Conservation (phyloP, 2,797 vertebrate genomes). For the Thunnus albacares region DNA sequence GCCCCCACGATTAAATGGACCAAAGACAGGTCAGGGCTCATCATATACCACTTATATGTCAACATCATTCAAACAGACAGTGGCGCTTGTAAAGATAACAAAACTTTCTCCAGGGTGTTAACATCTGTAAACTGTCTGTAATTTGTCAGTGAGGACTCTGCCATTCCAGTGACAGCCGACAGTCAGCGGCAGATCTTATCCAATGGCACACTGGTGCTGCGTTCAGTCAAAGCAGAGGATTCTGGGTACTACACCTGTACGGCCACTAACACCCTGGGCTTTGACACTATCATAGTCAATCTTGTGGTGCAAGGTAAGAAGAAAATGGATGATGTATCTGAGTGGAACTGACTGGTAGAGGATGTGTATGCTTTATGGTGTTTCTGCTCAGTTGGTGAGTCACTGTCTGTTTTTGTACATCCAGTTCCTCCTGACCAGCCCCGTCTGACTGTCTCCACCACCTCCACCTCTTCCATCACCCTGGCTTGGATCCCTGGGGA, state of each 20-base stretch:
- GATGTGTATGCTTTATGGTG: neutral
- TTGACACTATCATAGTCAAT: slow-evolving; percentile 98
- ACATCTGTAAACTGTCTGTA: slow-evolving; percentile 26
- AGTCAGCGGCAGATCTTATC: slow-evolving; percentile 93
- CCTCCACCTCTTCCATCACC: slow-evolving; percentile 97
- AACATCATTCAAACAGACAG: neutral
- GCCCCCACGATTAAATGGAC: slow-evolving; percentile 97
- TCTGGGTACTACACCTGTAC: slow-evolving; percentile 99
- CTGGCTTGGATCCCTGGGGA: slow-evolving; percentile 98
- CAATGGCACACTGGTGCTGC: slow-evolving; percentile 95
- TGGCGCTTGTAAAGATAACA: neutral
- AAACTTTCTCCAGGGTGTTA: neutral
- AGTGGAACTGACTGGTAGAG: neutral
- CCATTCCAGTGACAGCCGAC: slow-evolving; percentile 92
- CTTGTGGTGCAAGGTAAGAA: slow-evolving; percentile 96
- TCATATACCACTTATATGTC: slow-evolving; percentile 12
- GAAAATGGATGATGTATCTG: neutral
- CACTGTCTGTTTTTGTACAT: slow-evolving; percentile 17
- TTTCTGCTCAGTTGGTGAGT: slow-evolving; percentile 19
- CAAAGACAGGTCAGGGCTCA: slow-evolving; percentile 93
- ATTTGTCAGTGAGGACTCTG: slow-evolving; percentile 91
- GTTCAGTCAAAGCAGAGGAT: slow-evolving; percentile 97
- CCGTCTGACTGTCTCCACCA: slow-evolving; percentile 96
- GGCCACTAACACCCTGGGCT: slow-evolving; percentile 96
- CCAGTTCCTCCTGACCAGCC: slow-evolving; percentile 98